These are phyloP conservation scores for Silurus meridionalis DNA, from an alignment of 2,113 vertebrate species.

Conservation along the genomic window DNA sequence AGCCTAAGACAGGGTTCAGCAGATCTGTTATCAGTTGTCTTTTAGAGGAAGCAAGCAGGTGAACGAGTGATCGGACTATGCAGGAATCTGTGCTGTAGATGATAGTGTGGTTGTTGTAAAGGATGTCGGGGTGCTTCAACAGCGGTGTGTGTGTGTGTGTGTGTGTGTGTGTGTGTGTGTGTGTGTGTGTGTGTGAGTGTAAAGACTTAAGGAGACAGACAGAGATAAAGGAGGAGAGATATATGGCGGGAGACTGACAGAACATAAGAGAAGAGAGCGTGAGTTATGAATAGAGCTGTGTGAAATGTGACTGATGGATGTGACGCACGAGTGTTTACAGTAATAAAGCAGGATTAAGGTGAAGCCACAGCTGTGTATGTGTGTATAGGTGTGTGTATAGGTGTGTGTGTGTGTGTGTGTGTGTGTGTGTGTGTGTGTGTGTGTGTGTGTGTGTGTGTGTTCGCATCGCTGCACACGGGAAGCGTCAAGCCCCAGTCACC, in stretches of 20 bases:
- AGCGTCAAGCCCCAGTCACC: constrained; percentile 3
- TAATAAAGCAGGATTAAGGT: constrained; percentile 28
- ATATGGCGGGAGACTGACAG: background rate
- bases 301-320: constrained; percentile 28
- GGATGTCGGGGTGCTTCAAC: too few relatives aligned
- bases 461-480: background rate
- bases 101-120: too few relatives aligned
- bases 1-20: too few relatives aligned
- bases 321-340: constrained; percentile 12
- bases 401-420: constrained; percentile 2
- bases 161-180: background rate
- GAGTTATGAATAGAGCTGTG: constrained; percentile 31
- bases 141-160: background rate
- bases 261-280: background rate
- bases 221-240: background rate
- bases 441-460: constrained; percentile 6
- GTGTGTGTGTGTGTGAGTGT: too few relatives aligned
- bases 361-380: background rate
- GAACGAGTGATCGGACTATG: too few relatives aligned
- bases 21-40: too few relatives aligned
- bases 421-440: background rate
- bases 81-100: too few relatives aligned
- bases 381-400: background rate
- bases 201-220: background rate
- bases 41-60: too few relatives aligned